phyloP scores from a whole-genome alignment of 2,888 invertebrate genomes.

The Epistrophe grossulariae region DNA sequence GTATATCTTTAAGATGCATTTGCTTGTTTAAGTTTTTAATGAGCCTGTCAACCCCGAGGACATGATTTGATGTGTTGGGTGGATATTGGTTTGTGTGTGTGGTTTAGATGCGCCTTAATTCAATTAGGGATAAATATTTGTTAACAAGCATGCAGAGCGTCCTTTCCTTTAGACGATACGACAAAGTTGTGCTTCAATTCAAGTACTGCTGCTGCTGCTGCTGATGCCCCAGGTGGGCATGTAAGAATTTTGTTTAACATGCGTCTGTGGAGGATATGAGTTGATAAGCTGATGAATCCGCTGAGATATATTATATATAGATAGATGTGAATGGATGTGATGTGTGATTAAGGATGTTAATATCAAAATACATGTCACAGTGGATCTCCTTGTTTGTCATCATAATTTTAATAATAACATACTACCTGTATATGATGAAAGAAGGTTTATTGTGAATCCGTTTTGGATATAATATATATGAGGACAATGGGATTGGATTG shows the following conservation, averaged over 20 bases:
- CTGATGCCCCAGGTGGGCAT: conserved; percentile 42
- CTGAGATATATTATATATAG: conserved; percentile 12
- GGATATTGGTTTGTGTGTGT: not conserved
- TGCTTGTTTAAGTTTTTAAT: conserved; percentile 45
- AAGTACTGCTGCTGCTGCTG: not conserved
- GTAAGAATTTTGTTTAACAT: conserved; percentile 45
- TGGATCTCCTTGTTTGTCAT: conserved; percentile 32
- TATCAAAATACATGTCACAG: conserved; percentile 34
- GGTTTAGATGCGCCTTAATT: conserved; percentile 30
- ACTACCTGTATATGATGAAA: not conserved
- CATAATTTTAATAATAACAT: conserved; percentile 11
- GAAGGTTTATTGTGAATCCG: not conserved
- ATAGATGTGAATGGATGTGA: conserved; percentile 26
- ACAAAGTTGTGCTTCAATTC: conserved; percentile 7
- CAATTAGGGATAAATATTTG: conserved; percentile 53
- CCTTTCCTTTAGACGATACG: not conserved
- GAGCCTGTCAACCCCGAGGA: conserved; percentile 23
- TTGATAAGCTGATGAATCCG: conserved; percentile 20
- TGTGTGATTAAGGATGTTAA: conserved; percentile 56
- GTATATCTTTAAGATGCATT: conserved; percentile 13
- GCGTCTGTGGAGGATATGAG: conserved; percentile 19
- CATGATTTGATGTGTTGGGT: conserved; percentile 4
- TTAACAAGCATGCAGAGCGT: conserved; percentile 18
- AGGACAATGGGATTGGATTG: not conserved
- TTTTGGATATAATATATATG: not conserved